A percentile compares a stretch with the other conserved stretches of the same genome.
Evolutionary conservation across 2,113 vertebrate genomes (phyloP).

Genomic region (Rattus rattus): DNA sequence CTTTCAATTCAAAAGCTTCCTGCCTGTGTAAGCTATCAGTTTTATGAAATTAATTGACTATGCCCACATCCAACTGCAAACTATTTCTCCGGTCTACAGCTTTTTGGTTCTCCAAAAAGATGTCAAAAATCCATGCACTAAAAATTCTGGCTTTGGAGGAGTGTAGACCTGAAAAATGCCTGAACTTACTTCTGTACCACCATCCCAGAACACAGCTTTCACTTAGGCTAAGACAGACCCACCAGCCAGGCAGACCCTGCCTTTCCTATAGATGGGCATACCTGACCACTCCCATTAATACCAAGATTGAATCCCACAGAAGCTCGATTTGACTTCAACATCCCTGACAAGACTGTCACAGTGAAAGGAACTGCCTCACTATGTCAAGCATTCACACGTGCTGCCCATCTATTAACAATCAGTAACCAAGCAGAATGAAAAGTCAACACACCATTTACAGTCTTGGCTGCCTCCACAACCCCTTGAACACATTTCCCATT

Average conservation of each 20-base stretch:
- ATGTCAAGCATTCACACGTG: background rate
- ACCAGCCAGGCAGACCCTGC: background rate
- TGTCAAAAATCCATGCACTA: conserved; percentile 70
- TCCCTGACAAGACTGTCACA: background rate
- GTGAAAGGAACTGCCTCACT: background rate
- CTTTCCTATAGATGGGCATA: background rate
- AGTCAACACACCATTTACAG: background rate
- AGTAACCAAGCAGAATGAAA: conserved; percentile 15
- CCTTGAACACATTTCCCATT: background rate
- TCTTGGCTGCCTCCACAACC: background rate
- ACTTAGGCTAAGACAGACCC: conserved; percentile 34
- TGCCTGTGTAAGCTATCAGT: background rate
- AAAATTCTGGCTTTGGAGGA: conserved; percentile 72
- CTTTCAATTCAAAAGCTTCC: conserved; percentile 56
- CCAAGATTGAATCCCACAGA: background rate
- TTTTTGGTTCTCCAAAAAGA: conserved; percentile 41
- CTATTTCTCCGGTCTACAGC: conserved; percentile 45
- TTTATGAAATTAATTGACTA: conserved; percentile 2
- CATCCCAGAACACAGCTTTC: conserved; percentile 40
- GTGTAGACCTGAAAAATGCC: conserved; percentile 47
- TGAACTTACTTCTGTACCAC: conserved; percentile 25
- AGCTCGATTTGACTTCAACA: background rate
- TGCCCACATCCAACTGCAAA: conserved; percentile 56
- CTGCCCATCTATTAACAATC: background rate
- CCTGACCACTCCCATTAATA: background rate